Evolutionary conservation across 37 sponge, comb jelly and placozoan species (phyloP).

Genomic region (Ephydatia muelleri): DNA sequence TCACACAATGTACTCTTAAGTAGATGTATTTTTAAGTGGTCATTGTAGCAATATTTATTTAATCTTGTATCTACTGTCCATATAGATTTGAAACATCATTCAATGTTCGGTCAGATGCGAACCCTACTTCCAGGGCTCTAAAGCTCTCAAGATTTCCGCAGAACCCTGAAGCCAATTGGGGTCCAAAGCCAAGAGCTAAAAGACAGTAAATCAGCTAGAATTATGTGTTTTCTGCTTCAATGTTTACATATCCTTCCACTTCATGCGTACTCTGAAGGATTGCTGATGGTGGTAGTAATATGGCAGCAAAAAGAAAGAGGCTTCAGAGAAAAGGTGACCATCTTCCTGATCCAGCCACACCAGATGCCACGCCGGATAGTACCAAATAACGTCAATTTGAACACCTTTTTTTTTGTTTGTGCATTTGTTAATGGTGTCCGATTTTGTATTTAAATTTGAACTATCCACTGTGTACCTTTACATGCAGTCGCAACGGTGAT

Average conservation of each 20-base stretch:
- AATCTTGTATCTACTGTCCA: background rate
- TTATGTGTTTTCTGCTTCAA: background rate
- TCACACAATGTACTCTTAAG: background rate
- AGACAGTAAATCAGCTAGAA: constrained; percentile 56
- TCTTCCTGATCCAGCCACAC: too few species aligned
- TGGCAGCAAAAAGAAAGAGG: constrained; percentile 38
- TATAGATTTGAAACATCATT: constrained; percentile 70
- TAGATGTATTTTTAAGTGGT: background rate
- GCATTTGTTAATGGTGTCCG: too few species aligned
- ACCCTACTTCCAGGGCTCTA: constrained; percentile 73
- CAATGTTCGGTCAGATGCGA: constrained; percentile 72
- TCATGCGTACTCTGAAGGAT: background rate
- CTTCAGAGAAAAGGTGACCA: constrained; percentile 47
- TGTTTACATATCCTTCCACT: background rate
- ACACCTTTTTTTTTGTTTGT: too few species aligned
- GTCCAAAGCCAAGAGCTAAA: constrained; percentile 92
- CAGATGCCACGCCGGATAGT: too few species aligned
- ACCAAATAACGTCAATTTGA: too few species aligned
- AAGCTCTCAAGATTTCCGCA: constrained; percentile 88
- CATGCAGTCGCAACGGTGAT: too few species aligned
- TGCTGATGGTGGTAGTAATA: constrained; percentile 19
- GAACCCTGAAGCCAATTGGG: constrained; percentile 98
- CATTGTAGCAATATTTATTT: background rate
- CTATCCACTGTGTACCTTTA: too few species aligned
- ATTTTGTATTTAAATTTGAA: too few species aligned